Evolutionary conservation across 92 coral and sea anemone species (phyloP).

Genomic region (Diadumene lineata): DNA sequence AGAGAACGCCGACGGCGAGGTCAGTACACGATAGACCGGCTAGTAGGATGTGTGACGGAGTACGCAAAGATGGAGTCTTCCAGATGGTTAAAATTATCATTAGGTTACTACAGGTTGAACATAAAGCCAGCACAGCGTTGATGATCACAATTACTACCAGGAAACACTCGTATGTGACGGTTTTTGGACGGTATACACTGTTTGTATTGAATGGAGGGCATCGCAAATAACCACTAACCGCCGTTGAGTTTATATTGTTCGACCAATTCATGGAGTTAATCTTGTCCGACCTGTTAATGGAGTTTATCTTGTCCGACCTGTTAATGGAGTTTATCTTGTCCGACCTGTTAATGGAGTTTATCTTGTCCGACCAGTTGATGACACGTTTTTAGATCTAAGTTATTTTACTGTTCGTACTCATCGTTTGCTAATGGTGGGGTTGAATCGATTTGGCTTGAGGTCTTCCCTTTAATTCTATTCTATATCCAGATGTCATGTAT

Average conservation of each 20-base stretch:
- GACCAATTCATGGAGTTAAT: neutral
- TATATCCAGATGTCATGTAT: neutral
- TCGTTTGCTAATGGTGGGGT: no score
- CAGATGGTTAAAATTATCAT: constrained; percentile 15
- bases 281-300: neutral
- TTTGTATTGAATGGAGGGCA: neutral
- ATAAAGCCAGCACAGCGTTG: constrained; percentile 13
- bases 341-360: no score
- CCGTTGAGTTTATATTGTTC: neutral
- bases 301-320: neutral
- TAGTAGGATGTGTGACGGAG: constrained; percentile 2
- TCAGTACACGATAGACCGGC: constrained; percentile 11
- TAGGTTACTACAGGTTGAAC: constrained; percentile 17
- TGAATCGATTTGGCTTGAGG: no score
- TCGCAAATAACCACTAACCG: neutral
- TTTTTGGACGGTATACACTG: neutral
- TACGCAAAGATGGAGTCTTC: constrained; percentile 21
- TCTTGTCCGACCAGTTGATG: no score
- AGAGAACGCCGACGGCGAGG: constrained; percentile 12
- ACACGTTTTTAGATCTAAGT: no score
- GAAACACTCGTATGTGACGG: neutral
- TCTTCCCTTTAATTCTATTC: neutral
- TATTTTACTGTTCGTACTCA: no score
- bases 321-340: no score
- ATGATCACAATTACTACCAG: neutral